These are phyloP conservation scores for Oxystoma pomonae DNA, from an alignment of 2,888 invertebrate genomes.

Conservation along the genomic window DNA sequence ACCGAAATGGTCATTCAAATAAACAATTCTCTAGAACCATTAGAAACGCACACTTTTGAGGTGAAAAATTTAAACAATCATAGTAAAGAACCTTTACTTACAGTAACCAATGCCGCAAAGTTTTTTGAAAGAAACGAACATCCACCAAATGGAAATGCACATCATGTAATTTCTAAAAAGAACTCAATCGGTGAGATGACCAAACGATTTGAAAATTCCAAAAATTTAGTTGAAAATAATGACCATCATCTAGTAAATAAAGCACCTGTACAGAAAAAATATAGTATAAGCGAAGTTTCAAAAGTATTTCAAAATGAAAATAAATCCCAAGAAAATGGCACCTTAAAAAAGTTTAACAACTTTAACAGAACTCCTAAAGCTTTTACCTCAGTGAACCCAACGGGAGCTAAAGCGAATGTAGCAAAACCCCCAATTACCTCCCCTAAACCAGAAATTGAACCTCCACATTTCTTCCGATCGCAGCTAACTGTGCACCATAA, in stretches of 20 bases:
- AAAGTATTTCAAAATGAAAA: conserved; percentile 25
- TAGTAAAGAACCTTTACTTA: conserved; percentile 5
- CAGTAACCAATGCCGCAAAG: conserved; percentile 19
- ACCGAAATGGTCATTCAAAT: conserved; percentile 41
- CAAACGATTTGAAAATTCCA: conserved; percentile 25
- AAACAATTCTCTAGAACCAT: conserved; percentile 15
- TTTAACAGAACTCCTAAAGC: conserved; percentile 24
- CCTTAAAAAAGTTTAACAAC: conserved; percentile 17
- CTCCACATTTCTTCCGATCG: conserved; percentile 14
- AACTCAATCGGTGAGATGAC: conserved; percentile 23
- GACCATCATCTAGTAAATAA: neutral
- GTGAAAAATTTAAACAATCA: conserved; percentile 14
- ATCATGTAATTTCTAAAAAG: conserved; percentile 10
- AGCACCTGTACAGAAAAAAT: conserved; percentile 16
- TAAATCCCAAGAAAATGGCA: conserved; percentile 1
- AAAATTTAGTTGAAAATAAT: conserved; percentile 1
- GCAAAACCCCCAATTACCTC: conserved; percentile 19
- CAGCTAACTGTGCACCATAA: conserved; percentile 7
- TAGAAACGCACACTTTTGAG: conserved; percentile 21
- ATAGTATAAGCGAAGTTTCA: conserved; percentile 29
- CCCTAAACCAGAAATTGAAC: conserved; percentile 19
- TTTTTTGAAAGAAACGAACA: conserved; percentile 24
- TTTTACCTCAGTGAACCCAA: conserved; percentile 10
- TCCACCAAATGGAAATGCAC: conserved; percentile 14
- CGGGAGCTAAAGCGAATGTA: neutral